Evolutionary conservation across 1,140 invertebrate species (phyloP).

Genomic region (Pogonomyrmex barbatus): DNA sequence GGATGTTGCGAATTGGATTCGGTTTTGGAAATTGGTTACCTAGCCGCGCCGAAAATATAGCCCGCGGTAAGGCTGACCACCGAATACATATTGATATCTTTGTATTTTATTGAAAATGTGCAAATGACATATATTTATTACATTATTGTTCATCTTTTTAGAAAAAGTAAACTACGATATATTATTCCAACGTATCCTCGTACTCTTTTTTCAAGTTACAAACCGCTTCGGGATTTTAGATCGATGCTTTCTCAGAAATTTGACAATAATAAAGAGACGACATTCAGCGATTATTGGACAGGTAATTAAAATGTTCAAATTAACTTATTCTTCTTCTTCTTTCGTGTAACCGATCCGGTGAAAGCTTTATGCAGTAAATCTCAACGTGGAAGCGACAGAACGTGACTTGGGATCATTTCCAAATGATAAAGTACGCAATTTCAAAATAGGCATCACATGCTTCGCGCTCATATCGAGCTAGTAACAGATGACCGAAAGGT

Average conservation of each 20-base stretch:
- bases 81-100: neutral
- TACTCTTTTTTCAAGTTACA: neutral
- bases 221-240: neutral
- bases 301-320: neutral
- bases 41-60: slow-evolving; percentile 11
- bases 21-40: slow-evolving; percentile 70
- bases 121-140: neutral
- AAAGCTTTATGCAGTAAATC: slow-evolving; percentile 36
- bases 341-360: neutral
- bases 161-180: neutral
- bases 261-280: neutral
- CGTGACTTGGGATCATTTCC: slow-evolving; percentile 32
- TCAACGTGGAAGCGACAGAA: slow-evolving; percentile 33
- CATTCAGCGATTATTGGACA: neutral
- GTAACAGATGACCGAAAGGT: slow-evolving; percentile 62
- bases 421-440: slow-evolving; percentile 37
- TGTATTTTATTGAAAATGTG: slow-evolving; percentile 11
- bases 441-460: slow-evolving; percentile 49
- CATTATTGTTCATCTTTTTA: neutral
- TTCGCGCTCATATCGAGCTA: slow-evolving; percentile 29
- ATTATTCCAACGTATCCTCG: neutral
- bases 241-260: neutral
- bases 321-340: neutral
- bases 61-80: slow-evolving; percentile 38
- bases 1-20: slow-evolving; percentile 61